Conservation (phyloP, 2,113 vertebrate species). For the Helogale parvula region DNA sequence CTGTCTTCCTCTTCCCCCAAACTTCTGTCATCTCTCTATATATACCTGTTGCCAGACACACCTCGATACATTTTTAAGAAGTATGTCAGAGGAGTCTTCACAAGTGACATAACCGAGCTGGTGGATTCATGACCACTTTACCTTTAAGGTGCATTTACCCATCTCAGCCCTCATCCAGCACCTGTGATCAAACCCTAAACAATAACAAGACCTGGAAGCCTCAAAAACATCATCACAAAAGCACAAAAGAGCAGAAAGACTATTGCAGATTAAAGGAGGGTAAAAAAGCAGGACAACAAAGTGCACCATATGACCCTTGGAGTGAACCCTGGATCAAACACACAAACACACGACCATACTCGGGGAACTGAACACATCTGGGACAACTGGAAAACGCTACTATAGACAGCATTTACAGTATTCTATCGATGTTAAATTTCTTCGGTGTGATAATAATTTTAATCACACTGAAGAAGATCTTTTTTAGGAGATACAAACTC, state of each 20-base stretch:
- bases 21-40: not conserved
- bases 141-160: not conserved
- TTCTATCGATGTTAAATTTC: not conserved
- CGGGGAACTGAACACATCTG: not conserved
- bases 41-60: not conserved
- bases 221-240: conserved; percentile 15
- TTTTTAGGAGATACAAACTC: not conserved
- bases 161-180: not conserved
- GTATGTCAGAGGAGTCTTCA: not conserved
- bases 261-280: not conserved
- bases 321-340: not conserved
- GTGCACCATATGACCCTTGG: not conserved
- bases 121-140: not conserved
- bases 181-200: not conserved
- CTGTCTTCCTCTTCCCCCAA: not conserved
- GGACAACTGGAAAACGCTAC: not conserved
- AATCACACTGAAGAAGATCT: not conserved
- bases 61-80: not conserved
- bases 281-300: not conserved
- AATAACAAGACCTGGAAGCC: not conserved
- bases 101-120: not conserved
- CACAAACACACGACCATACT: not conserved
- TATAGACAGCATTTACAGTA: not conserved
- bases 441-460: conserved; percentile 4
- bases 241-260: not conserved